Base-by-base conservation (phyloP, 2,113 vertebrate species). In the Thamnaconus septentrionalis region DNA sequence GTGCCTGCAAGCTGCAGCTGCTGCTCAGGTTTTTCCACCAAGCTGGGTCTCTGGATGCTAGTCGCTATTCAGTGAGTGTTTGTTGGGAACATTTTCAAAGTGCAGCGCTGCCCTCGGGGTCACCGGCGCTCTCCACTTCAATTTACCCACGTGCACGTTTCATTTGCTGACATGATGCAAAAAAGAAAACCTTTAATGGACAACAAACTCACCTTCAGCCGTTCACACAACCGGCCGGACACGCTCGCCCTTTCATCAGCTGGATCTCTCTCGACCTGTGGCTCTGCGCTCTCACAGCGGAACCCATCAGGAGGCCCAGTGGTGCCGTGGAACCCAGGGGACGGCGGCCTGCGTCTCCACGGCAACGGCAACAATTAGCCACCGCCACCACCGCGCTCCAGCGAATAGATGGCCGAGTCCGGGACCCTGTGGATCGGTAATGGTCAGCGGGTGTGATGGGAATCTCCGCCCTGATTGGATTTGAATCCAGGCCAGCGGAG, bases 351-450 rank as follows among this genome's bases (percentile, higher is more conserved):
- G 43, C 50, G 49, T 52, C 48, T 56, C 58, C 43, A 67, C 10
- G 43, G 78, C 80, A 87, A 87, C 66, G 59, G 73, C 46, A 4
- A 76, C 81, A 76, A 84, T 88, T 87, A 87, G 79, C 73, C 73
- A 57, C 66, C 59, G 6, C 5, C 59, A 31, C 18, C 18, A 31
- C 18, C 18, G 6, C 5, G 64, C 66, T 73, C 61, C 46, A 31
- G 43, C 71, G 75, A 60, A 39, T 67, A 41, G 55, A 80, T 69
- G 65, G 63, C 69, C 69, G 9, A 70, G 69, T 66, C 46, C 10
- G 3, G 51, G 60, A 31, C 70, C 75, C 56, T 7, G 53, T 62
- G 69, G 68, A 66, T 52, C 79, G 49, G 81, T 83, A 86, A 69
- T 49, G 64, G 10, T 1, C 39, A 41, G 59, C n/a, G 8, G 18